These are phyloP conservation scores for Agrochola macilenta DNA, from an alignment of 2,888 invertebrate genomes.

Conservation along the genomic window DNA sequence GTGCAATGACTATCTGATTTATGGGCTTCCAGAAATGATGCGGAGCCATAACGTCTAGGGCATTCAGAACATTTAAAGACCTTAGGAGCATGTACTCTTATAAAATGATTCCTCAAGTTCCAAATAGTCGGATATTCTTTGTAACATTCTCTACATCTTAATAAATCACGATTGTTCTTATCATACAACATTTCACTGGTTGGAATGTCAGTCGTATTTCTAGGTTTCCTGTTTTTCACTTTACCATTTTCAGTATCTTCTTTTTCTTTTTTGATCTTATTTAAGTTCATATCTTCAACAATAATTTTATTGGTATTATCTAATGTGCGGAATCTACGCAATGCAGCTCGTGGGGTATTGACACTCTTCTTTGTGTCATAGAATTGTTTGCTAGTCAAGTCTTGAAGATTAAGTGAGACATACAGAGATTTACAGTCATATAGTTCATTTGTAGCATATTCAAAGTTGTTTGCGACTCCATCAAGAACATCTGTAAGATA, in stretches of 20 bases:
- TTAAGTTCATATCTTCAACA: constrained; percentile 37
- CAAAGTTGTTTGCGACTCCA: constrained; percentile 69
- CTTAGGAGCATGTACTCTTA: constrained; percentile 80
- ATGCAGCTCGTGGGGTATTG: constrained; percentile 64
- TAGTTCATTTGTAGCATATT: constrained; percentile 62
- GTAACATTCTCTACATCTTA: constrained; percentile 78
- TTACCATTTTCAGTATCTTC: constrained; percentile 16
- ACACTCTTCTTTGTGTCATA: constrained; percentile 71
- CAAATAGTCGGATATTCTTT: constrained; percentile 72
- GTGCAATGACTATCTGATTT: constrained; percentile 74
- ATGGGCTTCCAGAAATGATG: constrained; percentile 72
- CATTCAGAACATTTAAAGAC: constrained; percentile 76
- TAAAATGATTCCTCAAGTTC: constrained; percentile 77
- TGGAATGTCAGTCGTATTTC: constrained; percentile 57
- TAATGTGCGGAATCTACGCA: constrained; percentile 67
- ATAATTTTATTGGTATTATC: constrained; percentile 55
- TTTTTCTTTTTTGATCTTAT: constrained; percentile 49
- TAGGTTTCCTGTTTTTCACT: constrained; percentile 44
- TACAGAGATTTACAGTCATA: constrained; percentile 72
- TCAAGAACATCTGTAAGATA: constrained; percentile 71
- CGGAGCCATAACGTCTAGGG: constrained; percentile 74
- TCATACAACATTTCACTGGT: constrained; percentile 75
- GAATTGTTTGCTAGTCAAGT: constrained; percentile 72
- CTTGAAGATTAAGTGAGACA: constrained; percentile 73
- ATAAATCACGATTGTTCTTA: constrained; percentile 63